Evolutionary conservation across 2,113 vertebrate genomes (phyloP).

Genomic region (Erythrolamprus reginae): DNA sequence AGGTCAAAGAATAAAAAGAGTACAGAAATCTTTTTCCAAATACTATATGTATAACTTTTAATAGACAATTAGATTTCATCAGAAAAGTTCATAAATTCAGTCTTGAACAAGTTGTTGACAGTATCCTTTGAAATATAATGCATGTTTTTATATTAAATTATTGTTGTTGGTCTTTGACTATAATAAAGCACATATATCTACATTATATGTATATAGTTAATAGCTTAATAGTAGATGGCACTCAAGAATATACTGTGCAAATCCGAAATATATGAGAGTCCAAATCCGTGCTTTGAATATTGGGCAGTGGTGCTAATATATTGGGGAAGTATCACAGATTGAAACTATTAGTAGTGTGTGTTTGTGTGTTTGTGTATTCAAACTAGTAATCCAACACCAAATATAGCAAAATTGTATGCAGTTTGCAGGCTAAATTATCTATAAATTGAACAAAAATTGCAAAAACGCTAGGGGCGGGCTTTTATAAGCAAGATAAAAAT

Average conservation of each 20-base stretch:
- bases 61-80: background rate
- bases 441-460: too few relatives aligned
- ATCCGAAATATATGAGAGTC: background rate
- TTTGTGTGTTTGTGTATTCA: too few relatives aligned
- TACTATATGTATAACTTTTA: background rate
- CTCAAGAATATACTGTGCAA: background rate
- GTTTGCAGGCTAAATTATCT: too few relatives aligned
- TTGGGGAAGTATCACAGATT: background rate
- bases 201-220: background rate
- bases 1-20: background rate
- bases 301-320: background rate
- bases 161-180: background rate
- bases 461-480: too few relatives aligned
- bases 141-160: background rate
- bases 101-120: background rate
- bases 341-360: background rate
- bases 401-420: too few relatives aligned
- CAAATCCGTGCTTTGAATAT: background rate
- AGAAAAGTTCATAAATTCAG: background rate
- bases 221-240: constrained; percentile 10
- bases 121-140: background rate
- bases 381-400: too few relatives aligned
- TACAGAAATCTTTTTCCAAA: background rate
- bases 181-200: background rate
- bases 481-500: too few relatives aligned